Evolutionary conservation across 2,113 vertebrate species (phyloP).

Genomic region (Apodemus sylvaticus): DNA sequence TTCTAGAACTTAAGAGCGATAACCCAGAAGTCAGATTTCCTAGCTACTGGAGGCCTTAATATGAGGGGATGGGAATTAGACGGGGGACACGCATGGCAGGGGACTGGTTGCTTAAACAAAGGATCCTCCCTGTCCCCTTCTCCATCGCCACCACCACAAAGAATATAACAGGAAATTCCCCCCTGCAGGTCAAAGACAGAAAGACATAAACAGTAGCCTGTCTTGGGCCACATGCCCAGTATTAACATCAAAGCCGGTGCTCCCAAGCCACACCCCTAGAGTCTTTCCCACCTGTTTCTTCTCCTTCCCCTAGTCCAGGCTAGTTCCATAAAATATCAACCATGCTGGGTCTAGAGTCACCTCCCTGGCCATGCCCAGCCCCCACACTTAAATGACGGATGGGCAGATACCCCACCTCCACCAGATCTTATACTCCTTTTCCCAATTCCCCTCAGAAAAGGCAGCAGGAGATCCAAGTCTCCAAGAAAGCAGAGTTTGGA

Average conservation of each 20-base stretch:
- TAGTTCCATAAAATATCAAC: background rate
- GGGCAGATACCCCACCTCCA: background rate
- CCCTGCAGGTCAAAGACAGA: constrained; percentile 73
- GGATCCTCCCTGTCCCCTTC: constrained; percentile 41
- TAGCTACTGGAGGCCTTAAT: background rate
- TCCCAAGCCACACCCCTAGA: background rate
- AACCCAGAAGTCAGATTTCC: background rate
- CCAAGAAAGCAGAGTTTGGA: constrained; percentile 25
- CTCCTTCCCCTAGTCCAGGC: background rate
- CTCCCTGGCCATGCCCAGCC: background rate
- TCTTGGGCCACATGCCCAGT: constrained; percentile 75
- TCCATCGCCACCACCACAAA: background rate
- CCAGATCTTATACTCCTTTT: background rate
- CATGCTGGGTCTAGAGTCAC: constrained; percentile 29
- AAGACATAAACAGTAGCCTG: constrained; percentile 78
- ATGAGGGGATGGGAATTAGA: background rate
- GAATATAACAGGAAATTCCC: constrained; percentile 77
- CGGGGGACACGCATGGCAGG: background rate
- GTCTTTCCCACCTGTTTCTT: constrained; percentile 74
- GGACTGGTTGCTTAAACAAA: constrained; percentile 69
- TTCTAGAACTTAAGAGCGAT: background rate
- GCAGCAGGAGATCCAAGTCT: background rate
- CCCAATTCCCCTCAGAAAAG: background rate
- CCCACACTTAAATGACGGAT: background rate
- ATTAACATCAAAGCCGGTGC: constrained; percentile 72